Evolutionary conservation across 2,888 invertebrate genomes (phyloP).

Genomic region (Eupithecia exiguata): DNA sequence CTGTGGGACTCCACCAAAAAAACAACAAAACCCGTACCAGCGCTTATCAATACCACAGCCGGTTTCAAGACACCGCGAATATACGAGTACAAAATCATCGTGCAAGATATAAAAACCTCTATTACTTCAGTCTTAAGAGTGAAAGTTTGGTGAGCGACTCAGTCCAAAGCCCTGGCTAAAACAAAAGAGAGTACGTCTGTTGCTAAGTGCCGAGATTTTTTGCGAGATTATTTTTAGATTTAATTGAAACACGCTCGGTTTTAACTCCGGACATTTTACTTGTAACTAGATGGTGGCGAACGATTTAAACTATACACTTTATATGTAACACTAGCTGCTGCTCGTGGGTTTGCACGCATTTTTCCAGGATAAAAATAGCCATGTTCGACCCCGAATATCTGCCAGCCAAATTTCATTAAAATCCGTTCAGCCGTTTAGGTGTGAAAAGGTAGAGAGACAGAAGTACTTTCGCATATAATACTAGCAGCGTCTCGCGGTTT

Average conservation of each 20-base stretch:
- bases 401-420: too few relatives aligned
- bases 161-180: constrained; percentile 61
- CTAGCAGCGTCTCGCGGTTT: too few relatives aligned
- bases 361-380: neutral
- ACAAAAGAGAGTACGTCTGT: constrained; percentile 65
- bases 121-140: neutral
- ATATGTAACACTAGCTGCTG: neutral
- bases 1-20: constrained; percentile 49
- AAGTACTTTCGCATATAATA: too few relatives aligned
- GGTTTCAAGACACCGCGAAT: constrained; percentile 45
- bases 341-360: neutral
- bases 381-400: neutral
- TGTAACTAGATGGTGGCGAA: neutral
- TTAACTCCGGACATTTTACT: constrained; percentile 1
- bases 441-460: too few relatives aligned
- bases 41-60: constrained; percentile 62
- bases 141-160: constrained; percentile 29
- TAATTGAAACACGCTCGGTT: constrained; percentile 9
- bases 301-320: neutral
- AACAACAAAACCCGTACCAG: constrained; percentile 52
- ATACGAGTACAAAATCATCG: neutral
- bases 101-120: constrained; percentile 6
- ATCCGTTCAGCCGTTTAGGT: too few relatives aligned
- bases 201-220: constrained; percentile 55
- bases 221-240: constrained; percentile 23